These are phyloP conservation scores for Drosophila nannoptera DNA, from an alignment of 1,140 invertebrate genomes.

Conservation along the genomic window DNA sequence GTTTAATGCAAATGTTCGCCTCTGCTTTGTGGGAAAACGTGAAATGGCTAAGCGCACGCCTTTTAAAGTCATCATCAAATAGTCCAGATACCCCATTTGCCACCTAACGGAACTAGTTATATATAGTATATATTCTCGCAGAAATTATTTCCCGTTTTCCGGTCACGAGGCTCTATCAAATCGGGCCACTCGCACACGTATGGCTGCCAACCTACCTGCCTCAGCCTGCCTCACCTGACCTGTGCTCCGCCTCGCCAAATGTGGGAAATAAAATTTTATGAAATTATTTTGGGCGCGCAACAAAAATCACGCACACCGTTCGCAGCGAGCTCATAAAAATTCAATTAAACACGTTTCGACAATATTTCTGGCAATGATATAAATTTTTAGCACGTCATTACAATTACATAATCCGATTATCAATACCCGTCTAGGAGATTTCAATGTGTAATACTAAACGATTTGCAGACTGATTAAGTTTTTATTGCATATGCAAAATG, in stretches of 20 bases:
- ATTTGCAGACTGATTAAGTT: slow-evolving; percentile 74
- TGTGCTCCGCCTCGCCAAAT: slow-evolving; percentile 10
- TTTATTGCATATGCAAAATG: slow-evolving; percentile 67
- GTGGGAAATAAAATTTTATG: slow-evolving; percentile 68
- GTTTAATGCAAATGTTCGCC: slow-evolving; percentile 40
- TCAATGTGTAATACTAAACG: slow-evolving; percentile 53
- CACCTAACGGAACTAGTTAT: slow-evolving; percentile 29
- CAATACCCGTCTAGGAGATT: slow-evolving; percentile 3
- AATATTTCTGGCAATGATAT: slow-evolving; percentile 73
- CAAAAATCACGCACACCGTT: slow-evolving; percentile 39
- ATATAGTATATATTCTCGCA: slow-evolving; percentile 53
- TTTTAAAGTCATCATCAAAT: neutral
- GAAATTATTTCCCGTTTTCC: slow-evolving; percentile 49
- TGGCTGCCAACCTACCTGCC: neutral
- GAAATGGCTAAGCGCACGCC: too few species aligned
- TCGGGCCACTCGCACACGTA: slow-evolving; percentile 16
- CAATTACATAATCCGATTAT: slow-evolving; percentile 73
- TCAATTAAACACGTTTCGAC: slow-evolving; percentile 75
- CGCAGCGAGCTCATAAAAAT: slow-evolving; percentile 65
- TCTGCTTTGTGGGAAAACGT: neutral
- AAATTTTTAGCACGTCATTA: slow-evolving; percentile 75
- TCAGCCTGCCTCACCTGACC: neutral
- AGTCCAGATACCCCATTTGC: neutral
- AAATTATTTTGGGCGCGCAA: slow-evolving; percentile 56
- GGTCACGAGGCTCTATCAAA: slow-evolving; percentile 58